These are phyloP conservation scores for Poeciliopsis paucimaculata DNA, from an alignment of 2,797 vertebrate species.

Conservation along the genomic window DNA sequence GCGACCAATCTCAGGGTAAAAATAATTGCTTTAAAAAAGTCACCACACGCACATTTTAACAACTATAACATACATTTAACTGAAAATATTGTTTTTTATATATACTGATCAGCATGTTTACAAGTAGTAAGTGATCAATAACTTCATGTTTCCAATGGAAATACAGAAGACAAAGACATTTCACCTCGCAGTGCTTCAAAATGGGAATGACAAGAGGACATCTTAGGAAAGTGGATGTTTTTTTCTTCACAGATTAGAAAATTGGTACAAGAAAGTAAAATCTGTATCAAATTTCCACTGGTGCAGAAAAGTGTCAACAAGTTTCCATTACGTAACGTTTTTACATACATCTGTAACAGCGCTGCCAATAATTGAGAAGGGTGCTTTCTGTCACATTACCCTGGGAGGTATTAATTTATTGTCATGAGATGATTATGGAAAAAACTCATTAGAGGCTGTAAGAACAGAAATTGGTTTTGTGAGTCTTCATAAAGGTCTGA, in stretches of 20 bases:
- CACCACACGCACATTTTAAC: not conserved
- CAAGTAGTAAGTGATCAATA: not conserved
- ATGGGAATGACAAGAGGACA: not conserved
- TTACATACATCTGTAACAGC: not conserved
- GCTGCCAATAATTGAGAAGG: not conserved
- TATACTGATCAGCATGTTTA: not conserved
- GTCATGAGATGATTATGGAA: slow-evolving; percentile 4
- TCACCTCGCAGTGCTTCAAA: not conserved
- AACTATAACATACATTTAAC: not conserved
- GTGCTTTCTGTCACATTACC: no score
- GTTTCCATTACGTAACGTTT: not conserved
- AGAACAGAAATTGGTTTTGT: not conserved
- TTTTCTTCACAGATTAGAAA: not conserved
- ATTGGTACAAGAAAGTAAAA: not conserved
- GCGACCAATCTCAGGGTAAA: not conserved
- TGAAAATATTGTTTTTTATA: not conserved
- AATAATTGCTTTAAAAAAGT: not conserved
- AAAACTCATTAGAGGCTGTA: not conserved
- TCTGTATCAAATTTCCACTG: not conserved
- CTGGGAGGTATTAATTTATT: not conserved
- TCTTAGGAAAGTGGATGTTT: not conserved
- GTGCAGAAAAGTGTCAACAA: not conserved
- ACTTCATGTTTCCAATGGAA: not conserved
- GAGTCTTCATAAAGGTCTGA: slow-evolving; percentile 1
- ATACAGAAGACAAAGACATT: not conserved